Conservation (phyloP, 2,888 invertebrate genomes). For the Dasypolia templi region DNA sequence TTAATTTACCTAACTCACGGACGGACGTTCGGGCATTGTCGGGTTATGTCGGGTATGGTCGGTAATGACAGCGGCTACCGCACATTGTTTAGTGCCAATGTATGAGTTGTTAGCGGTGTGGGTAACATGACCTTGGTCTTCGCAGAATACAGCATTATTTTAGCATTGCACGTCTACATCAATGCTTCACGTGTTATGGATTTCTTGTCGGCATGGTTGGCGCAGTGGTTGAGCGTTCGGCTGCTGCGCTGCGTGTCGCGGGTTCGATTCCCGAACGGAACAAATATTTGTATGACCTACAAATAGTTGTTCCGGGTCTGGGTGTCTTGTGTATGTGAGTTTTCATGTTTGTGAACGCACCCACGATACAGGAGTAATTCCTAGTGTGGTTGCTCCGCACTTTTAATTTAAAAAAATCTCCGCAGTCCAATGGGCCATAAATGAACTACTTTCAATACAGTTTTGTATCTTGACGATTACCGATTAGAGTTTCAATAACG, state of each 20-base stretch:
- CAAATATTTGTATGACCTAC: too few species aligned
- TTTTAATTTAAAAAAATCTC: too few species aligned
- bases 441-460: not conserved
- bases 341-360: too few species aligned
- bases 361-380: too few species aligned
- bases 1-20: constrained; percentile 64
- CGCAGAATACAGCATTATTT: not conserved
- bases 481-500: not conserved
- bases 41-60: constrained; percentile 32
- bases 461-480: not conserved
- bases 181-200: not conserved
- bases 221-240: too few species aligned
- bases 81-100: constrained; percentile 7
- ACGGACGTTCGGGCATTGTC: constrained; percentile 44
- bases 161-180: not conserved
- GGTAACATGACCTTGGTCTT: not conserved
- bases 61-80: constrained; percentile 46
- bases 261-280: too few species aligned
- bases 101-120: constrained; percentile 10
- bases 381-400: too few species aligned
- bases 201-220: too few species aligned
- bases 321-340: too few species aligned
- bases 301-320: too few species aligned
- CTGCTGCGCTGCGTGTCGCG: too few species aligned
- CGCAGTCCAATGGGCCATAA: not conserved